Evolutionary conservation across 2,797 vertebrate species (phyloP), one percentile per base, ranked within the genome.

Genomic region (Schizopygopsis pylzovi): DNA sequence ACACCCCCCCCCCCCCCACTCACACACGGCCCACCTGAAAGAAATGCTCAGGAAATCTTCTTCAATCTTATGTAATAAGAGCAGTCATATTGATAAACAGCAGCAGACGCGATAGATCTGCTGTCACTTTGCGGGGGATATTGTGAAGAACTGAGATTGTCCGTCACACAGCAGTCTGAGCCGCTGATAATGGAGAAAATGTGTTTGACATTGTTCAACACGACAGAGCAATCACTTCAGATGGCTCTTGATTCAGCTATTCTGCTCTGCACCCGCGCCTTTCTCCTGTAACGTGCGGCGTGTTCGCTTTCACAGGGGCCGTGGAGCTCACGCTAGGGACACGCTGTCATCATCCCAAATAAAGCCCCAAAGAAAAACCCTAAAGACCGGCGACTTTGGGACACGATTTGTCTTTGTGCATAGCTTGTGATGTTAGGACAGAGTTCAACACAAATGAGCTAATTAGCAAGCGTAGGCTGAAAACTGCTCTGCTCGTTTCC

Each of bases 1-100:
- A 94, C 77, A 68, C 54, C 25, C 25, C 25, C 88, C 25, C 25
- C 25, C 88, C 79, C 41, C 70, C 86, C 87, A 89, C 79, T 61
- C 82, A 89, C 86, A 65, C 84, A 91, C 16, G 0, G 37, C 15
- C 72, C 33, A 77, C 73, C 82, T 84, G 73, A 78, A 93, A 90
- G 92, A 94, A 94, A 93, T 91, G 92, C 93, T 91, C 91, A 89
- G 92, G 90, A 92, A 93, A 94, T 94, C 92, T 92, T 88, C 85
- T 82, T 86, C 92, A 89, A 90, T 93, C 95, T 94, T 93, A 93
- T 90, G 91, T 91, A 92, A 91, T 94, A 93, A 93, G 92, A 83
- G 73, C 45, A n/a, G 37, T 37, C 68, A 72, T 81, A 87, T 84
- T 88, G 88, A 88, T 90, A 87, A 90, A 85, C 87, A 82, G 82